Evolutionary conservation across 2,797 vertebrate genomes (phyloP), one percentile per base, ranked within the genome.

Genomic region (Erethizon dorsatum): DNA sequence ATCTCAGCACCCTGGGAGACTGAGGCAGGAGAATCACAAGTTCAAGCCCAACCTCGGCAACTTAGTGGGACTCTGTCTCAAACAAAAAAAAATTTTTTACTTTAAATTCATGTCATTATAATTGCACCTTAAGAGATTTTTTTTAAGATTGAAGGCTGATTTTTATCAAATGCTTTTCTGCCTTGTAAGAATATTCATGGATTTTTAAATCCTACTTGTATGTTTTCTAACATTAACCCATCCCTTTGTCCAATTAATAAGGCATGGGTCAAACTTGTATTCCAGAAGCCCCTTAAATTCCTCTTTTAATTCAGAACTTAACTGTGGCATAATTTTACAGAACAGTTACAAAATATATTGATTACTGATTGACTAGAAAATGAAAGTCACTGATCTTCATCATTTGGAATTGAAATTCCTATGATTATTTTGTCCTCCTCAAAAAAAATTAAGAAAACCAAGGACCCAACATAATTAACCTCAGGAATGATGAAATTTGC

Each of bases 231-330:
- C 47, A 59, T 73, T 91, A 75, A 89, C 59, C 47, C 80, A 71
- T 67, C 31, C 71, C n/a, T 88, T 20, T 59, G 6, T 69, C 24
- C 47, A 52, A 18, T 78, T 78, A 52, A 77, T 26, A 50, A 78
- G 47, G 45, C 52, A 54, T 52, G 52, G 47, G 47, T 28, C 77
- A 78, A 52, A 52, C 15, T 26, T 61, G 28, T 79, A 86, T 56
- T 84, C 50, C n/a, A 83, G n/a, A 94, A 75, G 45, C 8, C 67
- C 1, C 26, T 91, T 88, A 92, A 69, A 47, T 84, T 84, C n/a
- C 59, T 93, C 37, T 96, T 95, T 95, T 85, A 94, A 90, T 83
- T 57, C 6, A 89, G 24, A n/a, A 90, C 77, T 83, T 88, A 61
- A 82, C 20, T 92, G 31, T 84, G 71, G n/a, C 15, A 37, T 90